Base-by-base conservation (phyloP, 2,888 invertebrate genomes). In the Malacosoma neustria region DNA sequence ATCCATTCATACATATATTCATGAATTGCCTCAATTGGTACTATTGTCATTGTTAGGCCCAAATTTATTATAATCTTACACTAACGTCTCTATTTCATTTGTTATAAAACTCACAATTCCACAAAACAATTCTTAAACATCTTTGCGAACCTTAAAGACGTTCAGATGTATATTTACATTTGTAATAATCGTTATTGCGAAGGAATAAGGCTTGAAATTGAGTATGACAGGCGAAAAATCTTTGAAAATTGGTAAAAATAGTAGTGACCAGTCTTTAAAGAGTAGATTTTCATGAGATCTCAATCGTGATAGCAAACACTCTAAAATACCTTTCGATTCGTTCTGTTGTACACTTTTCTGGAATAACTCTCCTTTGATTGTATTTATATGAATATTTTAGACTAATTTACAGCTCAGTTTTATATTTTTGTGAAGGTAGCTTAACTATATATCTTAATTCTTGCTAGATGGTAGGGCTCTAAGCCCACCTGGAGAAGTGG, bases 1-100 rank as follows among this genome's bases (percentile, higher is more conserved):
- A 48, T 46, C 42, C 41, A 45, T 46, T 46, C 48, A 53, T 53
- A 51, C 51, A 51, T 51, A 43, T 51, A 53, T 53, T 53, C 51
- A 53, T 48, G 48, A 46, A 46, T 46, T 44, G 45, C 41, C 43
- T 44, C 45, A 41, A 53, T 53, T 51, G 50, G 51, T 48, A 48
- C 49, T 43, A 49, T 49, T 49, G 53, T 53, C 48, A 45, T 49
- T 33, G 30, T 35, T 41, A 38, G 39, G 34, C 36, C 15, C 45
- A 35, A 43, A 38, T 12, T 32, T 41, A 29, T 14, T 13, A 14
- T 13, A 31, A 40, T 0, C 5, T 11, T 12, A 3, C n/a, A 7
- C 7, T 7, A 1, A 7, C 11, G 14, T 11, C 29, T 13, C 13
- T 33, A 43, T 37, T 1, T 0, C 0, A 13, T 1, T 9, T 1